Base-by-base conservation (phyloP, 92 coral and sea anemone species). In the Porites rus region DNA sequence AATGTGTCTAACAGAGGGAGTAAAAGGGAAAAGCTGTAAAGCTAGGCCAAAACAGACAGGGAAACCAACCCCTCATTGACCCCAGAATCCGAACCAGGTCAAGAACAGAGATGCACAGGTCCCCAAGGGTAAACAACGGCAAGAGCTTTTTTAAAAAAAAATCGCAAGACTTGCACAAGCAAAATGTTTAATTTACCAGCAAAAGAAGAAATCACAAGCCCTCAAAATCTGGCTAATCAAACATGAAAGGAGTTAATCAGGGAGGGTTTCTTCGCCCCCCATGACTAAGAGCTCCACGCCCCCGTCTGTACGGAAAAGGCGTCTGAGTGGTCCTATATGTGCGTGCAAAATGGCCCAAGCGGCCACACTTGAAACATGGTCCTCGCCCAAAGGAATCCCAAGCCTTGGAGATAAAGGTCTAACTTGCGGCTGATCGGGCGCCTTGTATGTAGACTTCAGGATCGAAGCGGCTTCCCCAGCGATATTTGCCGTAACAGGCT, bases 31-130 rank as follows among this genome's bases (percentile, higher is more conserved):
- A 56, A 63, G 25, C 77, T 21, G 56, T 46, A 69, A 43, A 3
- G 60, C 4, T 18, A 1, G 20, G 46, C 61, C 28, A 13, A 12
- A 19, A 72, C 18, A 17, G 22, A 72, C 77, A 74, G 46, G 77
- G 63, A 74, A 72, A 74, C 63, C 62, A 51, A 52, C 77, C 77
- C 61, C 80, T 61, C 87, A 83, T 82, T 82, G 91, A 88, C 83
- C 90, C 91, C 69, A 70, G 76, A 66, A 65, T 88, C 78, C 82
- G 87, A 81, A 72, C 79, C 17, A 52, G 68, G 83, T 65, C 87
- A 87, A 69, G 87, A 86, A 86, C 62, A 52, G 90, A 78, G 90
- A 74, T 78, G 46, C 84, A 68, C 71, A 79, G 80, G 24, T 74
- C 54, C 77, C 79, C 80, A 61, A 54, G 78, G 85, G 86, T 87